Base-by-base conservation (phyloP, 2,113 vertebrate genomes). In the Dissostichus mawsoni region DNA sequence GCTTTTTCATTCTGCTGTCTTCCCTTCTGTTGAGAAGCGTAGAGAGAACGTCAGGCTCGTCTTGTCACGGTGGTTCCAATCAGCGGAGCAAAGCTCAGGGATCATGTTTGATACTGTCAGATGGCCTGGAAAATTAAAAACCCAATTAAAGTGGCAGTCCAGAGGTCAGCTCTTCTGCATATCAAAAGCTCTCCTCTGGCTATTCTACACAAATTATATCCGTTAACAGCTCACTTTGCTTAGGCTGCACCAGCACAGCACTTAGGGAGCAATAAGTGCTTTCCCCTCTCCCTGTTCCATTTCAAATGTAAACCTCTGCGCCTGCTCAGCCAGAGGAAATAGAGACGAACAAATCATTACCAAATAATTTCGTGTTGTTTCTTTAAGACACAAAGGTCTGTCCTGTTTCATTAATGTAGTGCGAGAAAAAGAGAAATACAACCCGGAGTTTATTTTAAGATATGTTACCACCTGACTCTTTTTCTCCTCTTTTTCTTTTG, bases 101-200 rank as follows among this genome's bases (percentile, higher is more conserved):
- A 97, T 98, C 97, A 97, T 98, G 97, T 97, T 98, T 99, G 97
- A 99, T 98, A 98, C 98, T 97, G 97, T 99, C 97, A 99, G 97
- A 98, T 98, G 97, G 98, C 96, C 97, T 97, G 98, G 97, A 99
- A 99, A 99, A 99, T 99, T 98, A 98, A 99, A 99, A 99, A 98
- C 96, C 97, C 97, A 99, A 99, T 99, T 99, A 99, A 98, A 97
- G 97, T 96, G 97, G 97, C 96, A 96, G 96, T 96, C 96, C 95
- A 94, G 95, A 96, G 97, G 97, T 99, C 97, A 98, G 96, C 98
- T 98, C 96, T 94, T 99, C 98, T 99, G 97, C 98, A 99, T 99
- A 99, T 99, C 97, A 99, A 99, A 99, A 99, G 98, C 95, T 95
- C 96, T 99, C 97, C 96, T 97, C 97, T 97, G 96, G 97, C 96